phyloP scores from a whole-genome alignment of 1,140 invertebrate species.

The Idris sp. region DNA sequence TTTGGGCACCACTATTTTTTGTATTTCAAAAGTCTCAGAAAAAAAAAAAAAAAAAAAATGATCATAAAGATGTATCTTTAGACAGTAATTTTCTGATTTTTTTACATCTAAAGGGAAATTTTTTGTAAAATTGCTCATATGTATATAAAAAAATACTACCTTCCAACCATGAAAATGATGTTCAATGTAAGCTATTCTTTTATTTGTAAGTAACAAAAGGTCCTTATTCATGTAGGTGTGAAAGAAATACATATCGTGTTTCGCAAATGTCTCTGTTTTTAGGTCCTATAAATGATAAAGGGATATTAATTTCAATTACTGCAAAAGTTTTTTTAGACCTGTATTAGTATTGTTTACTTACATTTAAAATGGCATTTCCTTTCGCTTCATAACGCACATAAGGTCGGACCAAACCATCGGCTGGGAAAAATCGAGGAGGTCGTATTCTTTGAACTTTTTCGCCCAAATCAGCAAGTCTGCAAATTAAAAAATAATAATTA shows the following conservation, averaged over 20 bases:
- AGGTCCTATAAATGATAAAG: constrained; percentile 82
- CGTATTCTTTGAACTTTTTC: constrained; percentile 89
- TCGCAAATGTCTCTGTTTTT: constrained; percentile 92
- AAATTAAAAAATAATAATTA: constrained; percentile 56
- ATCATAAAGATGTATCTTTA: too few species aligned
- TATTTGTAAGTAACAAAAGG: constrained; percentile 92
- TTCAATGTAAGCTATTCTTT: constrained; percentile 87
- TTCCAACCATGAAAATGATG: constrained; percentile 91
- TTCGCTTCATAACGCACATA: constrained; percentile 91
- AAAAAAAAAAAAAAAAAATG: too few species aligned
- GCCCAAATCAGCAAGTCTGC: constrained; percentile 87
- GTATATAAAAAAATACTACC: too few species aligned
- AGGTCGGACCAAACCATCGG: constrained; percentile 90
- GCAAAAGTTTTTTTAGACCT: too few species aligned
- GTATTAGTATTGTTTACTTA: too few species aligned
- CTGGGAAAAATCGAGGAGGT: constrained; percentile 89
- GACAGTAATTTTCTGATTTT: too few species aligned
- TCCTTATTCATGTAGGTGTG: constrained; percentile 88
- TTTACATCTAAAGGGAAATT: too few species aligned
- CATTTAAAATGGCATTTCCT: constrained; percentile 87
- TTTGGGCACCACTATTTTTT: too few species aligned
- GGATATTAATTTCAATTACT: neutral
- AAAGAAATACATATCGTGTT: constrained; percentile 91
- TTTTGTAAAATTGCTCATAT: too few species aligned
- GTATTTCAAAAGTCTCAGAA: too few species aligned